Evolutionary conservation across 2,113 vertebrate genomes (phyloP).

Genomic region (Pedetes capensis): DNA sequence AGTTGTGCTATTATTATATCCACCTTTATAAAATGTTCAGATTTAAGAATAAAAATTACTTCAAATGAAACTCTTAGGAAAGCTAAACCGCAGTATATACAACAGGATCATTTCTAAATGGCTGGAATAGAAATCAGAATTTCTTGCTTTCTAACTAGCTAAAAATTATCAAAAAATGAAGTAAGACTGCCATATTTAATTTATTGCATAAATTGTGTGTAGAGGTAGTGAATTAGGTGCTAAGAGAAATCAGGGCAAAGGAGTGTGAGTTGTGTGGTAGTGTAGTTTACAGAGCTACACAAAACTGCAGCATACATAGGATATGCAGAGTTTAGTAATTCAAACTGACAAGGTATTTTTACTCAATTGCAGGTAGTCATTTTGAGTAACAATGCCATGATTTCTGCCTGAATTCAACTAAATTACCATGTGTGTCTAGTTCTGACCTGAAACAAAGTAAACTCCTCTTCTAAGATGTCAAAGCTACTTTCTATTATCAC

Average conservation of each 20-base stretch:
- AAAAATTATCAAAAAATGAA: neutral
- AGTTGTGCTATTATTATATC: too few relatives aligned
- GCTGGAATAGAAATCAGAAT: neutral
- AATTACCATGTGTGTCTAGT: neutral
- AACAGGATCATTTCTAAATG: neutral
- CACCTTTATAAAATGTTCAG: neutral
- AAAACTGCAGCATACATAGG: neutral
- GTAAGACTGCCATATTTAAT: neutral
- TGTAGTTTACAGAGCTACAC: neutral
- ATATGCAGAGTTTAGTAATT: neutral
- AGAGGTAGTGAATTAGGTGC: neutral
- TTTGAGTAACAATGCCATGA: neutral
- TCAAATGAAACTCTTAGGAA: conserved; percentile 22
- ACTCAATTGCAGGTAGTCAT: neutral
- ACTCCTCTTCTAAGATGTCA: neutral
- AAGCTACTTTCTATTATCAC: conserved; percentile 26
- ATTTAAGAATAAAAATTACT: neutral
- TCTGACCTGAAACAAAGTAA: conserved; percentile 15
- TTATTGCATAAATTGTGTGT: neutral
- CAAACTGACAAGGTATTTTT: neutral
- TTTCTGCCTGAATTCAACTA: conserved; percentile 39
- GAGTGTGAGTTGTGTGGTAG: neutral
- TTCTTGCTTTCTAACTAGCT: neutral
- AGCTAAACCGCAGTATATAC: neutral
- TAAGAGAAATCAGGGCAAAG: neutral